Base-by-base conservation (phyloP, 2,797 vertebrate species). In the Sebastiscus albofasciatus region DNA sequence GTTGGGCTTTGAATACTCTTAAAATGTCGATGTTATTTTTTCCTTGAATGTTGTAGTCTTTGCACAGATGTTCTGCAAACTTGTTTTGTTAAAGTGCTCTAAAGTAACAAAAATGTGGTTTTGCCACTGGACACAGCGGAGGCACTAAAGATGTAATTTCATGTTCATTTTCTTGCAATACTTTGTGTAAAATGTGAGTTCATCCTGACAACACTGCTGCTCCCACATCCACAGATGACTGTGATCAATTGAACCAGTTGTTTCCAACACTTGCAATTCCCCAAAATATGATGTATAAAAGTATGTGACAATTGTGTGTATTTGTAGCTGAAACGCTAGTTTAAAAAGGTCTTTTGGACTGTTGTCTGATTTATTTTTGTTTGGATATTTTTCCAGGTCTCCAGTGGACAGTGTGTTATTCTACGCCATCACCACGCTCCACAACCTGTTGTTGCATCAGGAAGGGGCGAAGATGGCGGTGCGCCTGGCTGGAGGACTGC, bases 391-490 rank as follows among this genome's bases (percentile, higher is more conserved):
- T 70, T 69, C 2, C 82, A 99, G 99, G 60, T 99, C 99, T 5
- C 98, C 98, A 0, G 98, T 99, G 90, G 99, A 99, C 93, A 99
- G 98, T 6, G 98, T 99, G 70, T 93, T 99, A 85, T 99, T 99
- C 86, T 99, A 99, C 34, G 99, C 99, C 86, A 99, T 99, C 83
- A 99, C 99, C 77, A 99, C 99, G 24, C 97, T 99, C 71, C 99
- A 99, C 95, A 99, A 99, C 90, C 97, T 99, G 87, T 94, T 99
- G 74, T 83, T 99, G 84, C 99, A 99, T 88, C 99, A 99, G 93
- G 99, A 99, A 95, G 99, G 99, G 73, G 98, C 98, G 82, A 99
- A 99, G 92, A 99, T 99, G 99, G 99, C 99, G 0, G 98, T 99
- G 79, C 98, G 98, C 67, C 94, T 99, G 4, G 98, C 98, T 59